These are phyloP conservation scores for Leptatherina wallacei DNA, from an alignment of 2,797 vertebrate species.

Conservation along the genomic window DNA sequence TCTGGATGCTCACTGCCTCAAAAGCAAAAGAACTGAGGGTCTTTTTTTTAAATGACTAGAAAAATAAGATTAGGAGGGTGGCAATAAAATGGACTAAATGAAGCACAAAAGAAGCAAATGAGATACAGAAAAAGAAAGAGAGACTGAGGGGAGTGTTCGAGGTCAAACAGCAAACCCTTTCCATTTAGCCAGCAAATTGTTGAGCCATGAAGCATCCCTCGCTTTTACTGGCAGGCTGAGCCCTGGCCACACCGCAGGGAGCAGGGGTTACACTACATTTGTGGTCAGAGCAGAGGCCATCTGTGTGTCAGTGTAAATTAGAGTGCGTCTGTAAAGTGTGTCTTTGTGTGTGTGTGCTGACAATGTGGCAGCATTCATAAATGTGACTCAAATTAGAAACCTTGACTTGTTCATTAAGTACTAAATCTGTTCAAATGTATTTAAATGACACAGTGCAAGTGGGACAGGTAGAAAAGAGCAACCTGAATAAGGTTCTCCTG, in stretches of 20 bases:
- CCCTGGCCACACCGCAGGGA: constrained; percentile 80
- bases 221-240: constrained; percentile 84
- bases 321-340: constrained; percentile 54
- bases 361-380: constrained; percentile 32
- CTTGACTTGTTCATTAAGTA: too few relatives aligned
- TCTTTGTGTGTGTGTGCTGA: constrained; percentile 41
- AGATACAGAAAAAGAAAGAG: constrained; percentile 34
- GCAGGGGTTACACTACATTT: constrained; percentile 83
- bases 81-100: constrained; percentile 20
- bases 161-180: constrained; percentile 84
- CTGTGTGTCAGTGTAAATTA: constrained; percentile 79
- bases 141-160: constrained; percentile 72
- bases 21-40: not conserved
- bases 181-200: constrained; percentile 86
- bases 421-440: too few relatives aligned
- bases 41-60: not conserved
- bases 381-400: constrained; percentile 13
- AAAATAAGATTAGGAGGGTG: constrained; percentile 11
- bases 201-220: constrained; percentile 86
- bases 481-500: too few relatives aligned
- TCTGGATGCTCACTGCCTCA: not conserved
- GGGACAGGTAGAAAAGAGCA: too few relatives aligned
- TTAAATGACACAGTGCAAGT: too few relatives aligned
- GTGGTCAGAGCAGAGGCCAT: constrained; percentile 80
- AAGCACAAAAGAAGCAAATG: constrained; percentile 34